Evolutionary conservation across 2,797 vertebrate species (phyloP).

Genomic region (Aselliscus stoliczkanus): DNA sequence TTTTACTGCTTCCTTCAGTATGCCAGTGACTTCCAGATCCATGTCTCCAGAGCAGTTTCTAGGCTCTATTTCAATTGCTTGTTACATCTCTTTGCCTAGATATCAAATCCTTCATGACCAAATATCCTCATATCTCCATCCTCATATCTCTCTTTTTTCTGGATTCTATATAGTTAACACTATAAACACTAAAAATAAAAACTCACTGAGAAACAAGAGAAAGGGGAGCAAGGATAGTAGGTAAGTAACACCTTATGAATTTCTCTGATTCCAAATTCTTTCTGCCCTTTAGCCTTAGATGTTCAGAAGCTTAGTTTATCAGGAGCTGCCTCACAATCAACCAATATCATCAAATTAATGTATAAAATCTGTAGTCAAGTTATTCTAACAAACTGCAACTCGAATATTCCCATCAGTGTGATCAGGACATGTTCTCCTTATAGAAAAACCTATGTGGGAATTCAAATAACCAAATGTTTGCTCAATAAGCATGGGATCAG

Average conservation of each 20-base stretch:
- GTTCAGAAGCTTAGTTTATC: background rate
- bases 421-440: background rate
- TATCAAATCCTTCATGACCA: background rate
- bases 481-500: background rate
- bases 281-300: background rate
- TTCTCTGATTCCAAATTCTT: background rate
- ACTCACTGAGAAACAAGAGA: background rate
- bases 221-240: background rate
- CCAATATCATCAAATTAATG: background rate
- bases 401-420: background rate
- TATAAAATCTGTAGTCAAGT: background rate
- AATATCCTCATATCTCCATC: background rate
- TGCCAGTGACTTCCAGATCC: background rate
- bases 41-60: background rate
- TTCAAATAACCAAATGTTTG: background rate
- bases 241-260: background rate
- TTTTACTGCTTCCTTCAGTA: background rate
- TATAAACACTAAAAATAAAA: background rate
- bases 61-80: background rate
- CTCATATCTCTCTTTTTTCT: background rate
- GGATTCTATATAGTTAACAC: background rate
- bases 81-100: background rate
- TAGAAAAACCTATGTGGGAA: background rate
- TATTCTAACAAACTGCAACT: background rate
- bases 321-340: background rate